Conservation (phyloP, 2,797 vertebrate genomes). For the Sebastes hubbsi region DNA sequence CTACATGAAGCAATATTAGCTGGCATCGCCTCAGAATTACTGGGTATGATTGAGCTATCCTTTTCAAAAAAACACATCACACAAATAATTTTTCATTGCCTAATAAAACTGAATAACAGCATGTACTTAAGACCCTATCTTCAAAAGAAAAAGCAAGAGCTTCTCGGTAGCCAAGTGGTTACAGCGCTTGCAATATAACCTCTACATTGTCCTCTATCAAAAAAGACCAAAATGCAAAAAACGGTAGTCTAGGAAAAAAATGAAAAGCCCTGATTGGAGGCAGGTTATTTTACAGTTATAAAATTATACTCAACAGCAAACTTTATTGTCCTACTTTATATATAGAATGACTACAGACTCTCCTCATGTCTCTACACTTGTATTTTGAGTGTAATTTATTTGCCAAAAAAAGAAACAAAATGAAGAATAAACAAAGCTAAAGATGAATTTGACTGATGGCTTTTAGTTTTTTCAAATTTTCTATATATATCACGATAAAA, state of each 20-base stretch:
- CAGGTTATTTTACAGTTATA: neutral
- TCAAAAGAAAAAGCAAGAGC: neutral
- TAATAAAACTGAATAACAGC: neutral
- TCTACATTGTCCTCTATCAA: neutral
- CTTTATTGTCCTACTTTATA: neutral
- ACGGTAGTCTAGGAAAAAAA: neutral
- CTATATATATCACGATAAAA: neutral
- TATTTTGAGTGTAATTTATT: neutral
- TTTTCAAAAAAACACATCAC: neutral
- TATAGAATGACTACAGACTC: neutral
- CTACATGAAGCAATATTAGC: constrained; percentile 17
- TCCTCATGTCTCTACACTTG: no score
- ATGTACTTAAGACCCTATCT: neutral
- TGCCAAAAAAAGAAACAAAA: neutral
- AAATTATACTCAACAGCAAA: neutral
- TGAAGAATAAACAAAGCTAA: neutral
- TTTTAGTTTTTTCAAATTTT: neutral
- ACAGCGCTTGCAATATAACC: no score
- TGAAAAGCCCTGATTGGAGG: neutral
- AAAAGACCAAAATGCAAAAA: neutral
- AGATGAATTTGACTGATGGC: neutral
- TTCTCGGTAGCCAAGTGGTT: no score
- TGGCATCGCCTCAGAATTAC: neutral
- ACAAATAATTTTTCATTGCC: neutral
- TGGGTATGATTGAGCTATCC: neutral